Evolutionary conservation across 2,797 vertebrate species (phyloP).

Genomic region (Falco cherrug): DNA sequence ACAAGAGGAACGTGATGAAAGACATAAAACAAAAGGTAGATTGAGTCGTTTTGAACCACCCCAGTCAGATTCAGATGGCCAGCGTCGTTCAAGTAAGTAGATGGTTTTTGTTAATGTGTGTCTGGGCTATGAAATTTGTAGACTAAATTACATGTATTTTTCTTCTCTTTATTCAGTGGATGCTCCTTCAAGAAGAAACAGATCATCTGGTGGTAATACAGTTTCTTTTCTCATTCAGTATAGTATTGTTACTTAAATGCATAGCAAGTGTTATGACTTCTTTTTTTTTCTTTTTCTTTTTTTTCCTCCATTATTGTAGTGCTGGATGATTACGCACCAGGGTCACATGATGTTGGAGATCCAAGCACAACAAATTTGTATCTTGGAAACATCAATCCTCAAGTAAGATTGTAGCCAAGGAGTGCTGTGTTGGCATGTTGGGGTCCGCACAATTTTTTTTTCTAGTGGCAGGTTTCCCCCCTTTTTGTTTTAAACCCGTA

Average conservation of each 20-base stretch:
- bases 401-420: conserved; percentile 78
- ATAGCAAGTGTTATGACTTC: conserved; percentile 55
- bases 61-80: conserved; percentile 86
- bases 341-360: conserved; percentile 98
- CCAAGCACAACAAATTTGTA: conserved; percentile 98
- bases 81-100: conserved; percentile 90
- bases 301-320: conserved; percentile 73
- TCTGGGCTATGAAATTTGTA: conserved; percentile 71
- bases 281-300: not conserved
- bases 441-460: not conserved
- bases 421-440: not conserved
- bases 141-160: conserved; percentile 73
- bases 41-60: conserved; percentile 97
- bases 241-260: conserved; percentile 48
- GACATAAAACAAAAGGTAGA: conserved; percentile 96
- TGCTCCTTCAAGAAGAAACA: conserved; percentile 97
- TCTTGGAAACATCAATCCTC: conserved; percentile 98
- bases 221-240: conserved; percentile 64
- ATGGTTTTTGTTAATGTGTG: conserved; percentile 27
- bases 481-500: not conserved
- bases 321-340: conserved; percentile 96
- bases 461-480: not conserved
- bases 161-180: conserved; percentile 88
- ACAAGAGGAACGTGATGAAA: conserved; percentile 96
- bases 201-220: conserved; percentile 96